Conservation (phyloP, 2,888 invertebrate genomes). For the Amiota communis region DNA sequence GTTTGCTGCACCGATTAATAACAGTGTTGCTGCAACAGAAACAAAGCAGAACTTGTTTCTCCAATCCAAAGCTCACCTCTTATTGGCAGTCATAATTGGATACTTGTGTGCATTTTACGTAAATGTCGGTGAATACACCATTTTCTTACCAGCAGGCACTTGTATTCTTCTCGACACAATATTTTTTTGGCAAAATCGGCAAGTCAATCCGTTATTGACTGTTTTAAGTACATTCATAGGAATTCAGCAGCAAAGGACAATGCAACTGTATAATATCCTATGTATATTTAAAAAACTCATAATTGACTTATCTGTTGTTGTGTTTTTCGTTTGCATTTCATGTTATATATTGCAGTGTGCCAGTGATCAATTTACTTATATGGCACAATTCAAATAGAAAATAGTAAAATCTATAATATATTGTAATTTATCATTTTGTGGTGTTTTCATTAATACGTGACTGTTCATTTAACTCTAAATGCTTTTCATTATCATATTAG, state of each 20-base stretch:
- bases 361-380: slow-evolving; percentile 1
- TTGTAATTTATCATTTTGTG: too few species aligned
- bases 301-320: slow-evolving; percentile 19
- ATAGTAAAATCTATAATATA: too few species aligned
- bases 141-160: slow-evolving; percentile 15
- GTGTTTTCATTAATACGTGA: too few species aligned
- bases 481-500: too few species aligned
- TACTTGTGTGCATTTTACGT: neutral
- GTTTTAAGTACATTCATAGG: slow-evolving; percentile 3
- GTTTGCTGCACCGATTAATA: neutral
- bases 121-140: neutral
- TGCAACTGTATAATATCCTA: neutral
- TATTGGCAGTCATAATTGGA: slow-evolving; percentile 13
- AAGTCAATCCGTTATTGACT: slow-evolving; percentile 7
- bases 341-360: slow-evolving; percentile 6
- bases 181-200: neutral
- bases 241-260: neutral
- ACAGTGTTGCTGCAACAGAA: neutral
- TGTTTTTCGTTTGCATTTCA: slow-evolving; percentile 24
- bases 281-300: neutral
- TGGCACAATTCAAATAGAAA: neutral
- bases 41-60: neutral
- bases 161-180: slow-evolving; percentile 9
- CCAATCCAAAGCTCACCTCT: neutral
- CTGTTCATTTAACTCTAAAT: too few species aligned